These are phyloP conservation scores for Zaprionus africanus DNA, from an alignment of 1,140 invertebrate genomes.

Conservation along the genomic window DNA sequence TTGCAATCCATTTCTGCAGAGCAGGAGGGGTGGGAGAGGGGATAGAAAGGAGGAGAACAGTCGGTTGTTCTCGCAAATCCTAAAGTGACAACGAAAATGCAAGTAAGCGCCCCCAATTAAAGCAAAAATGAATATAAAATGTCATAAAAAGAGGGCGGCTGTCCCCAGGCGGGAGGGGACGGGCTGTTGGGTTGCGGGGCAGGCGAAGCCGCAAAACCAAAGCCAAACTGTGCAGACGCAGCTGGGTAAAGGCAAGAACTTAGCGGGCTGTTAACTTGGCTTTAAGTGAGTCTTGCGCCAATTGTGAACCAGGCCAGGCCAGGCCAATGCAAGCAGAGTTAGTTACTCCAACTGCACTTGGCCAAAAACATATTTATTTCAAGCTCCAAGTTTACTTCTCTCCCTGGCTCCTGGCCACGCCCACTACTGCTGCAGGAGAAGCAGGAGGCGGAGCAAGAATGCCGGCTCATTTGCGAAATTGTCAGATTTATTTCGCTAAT, in stretches of 20 bases:
- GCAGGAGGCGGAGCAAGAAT: neutral
- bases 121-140: conserved; percentile 76
- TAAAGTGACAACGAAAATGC: conserved; percentile 80
- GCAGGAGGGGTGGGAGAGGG: neutral
- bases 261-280: conserved; percentile 51
- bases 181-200: neutral
- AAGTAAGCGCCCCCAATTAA: conserved; percentile 80
- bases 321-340: conserved; percentile 28
- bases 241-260: conserved; percentile 39
- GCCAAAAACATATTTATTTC: conserved; percentile 35
- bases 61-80: conserved; percentile 44
- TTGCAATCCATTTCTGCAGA: conserved; percentile 31
- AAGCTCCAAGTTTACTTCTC: conserved; percentile 10
- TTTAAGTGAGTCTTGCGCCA: conserved; percentile 58
- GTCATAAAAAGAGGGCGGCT: conserved; percentile 42
- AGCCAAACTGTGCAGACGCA: conserved; percentile 37
- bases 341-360: conserved; percentile 28
- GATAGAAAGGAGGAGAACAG: neutral
- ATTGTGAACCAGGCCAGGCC: conserved; percentile 18
- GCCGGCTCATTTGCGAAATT: conserved; percentile 76
- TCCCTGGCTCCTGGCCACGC: conserved; percentile 10
- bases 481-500: conserved; percentile 82
- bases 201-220: conserved; percentile 59
- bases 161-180: neutral
- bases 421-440: neutral